Base-by-base conservation (phyloP, 2,888 invertebrate genomes). In the Mellilla xanthometata region DNA sequence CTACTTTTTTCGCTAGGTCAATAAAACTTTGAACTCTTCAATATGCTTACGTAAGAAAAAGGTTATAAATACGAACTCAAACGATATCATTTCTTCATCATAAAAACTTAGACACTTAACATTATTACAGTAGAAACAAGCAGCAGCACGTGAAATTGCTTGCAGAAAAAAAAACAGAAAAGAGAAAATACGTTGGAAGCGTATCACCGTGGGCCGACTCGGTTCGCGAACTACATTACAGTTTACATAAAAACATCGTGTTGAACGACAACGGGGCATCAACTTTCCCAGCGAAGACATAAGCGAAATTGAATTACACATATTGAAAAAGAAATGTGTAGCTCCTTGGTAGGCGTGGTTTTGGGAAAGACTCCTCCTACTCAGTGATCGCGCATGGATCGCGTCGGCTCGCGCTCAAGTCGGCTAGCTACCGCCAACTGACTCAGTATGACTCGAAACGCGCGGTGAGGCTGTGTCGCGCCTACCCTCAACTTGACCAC, bases 251-350 rank as follows among this genome's bases (percentile, higher is more conserved):
- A 88, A 89, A 89, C 88, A 88, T 86, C 87, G 84, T 83, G 87
- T 84, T 86, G 79, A 87, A 88, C 86, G 88, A 87, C 89, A 89
- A 86, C 87, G 82, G 83, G 81, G 85, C 87, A 87, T 88, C 88
- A 88, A 88, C 85, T 89, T 88, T 85, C 86, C 87, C 86, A 85
- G 88, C 88, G 85, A 89, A 89, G 89, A 88, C 89, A 88, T 88
- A 89, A 88, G 87, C 87, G 86, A 88, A 89, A 89, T 88, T 88
- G 89, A 89, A 89, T 88, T 88, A 89, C 89, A 89, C 87, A 87
- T 89, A 89, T 89, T 88, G 89, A 89, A 89, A 89, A 88, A 88
- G 88, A 88, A 89, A 88, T 87, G 88, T 89, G 88, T 81, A 87
- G 87, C 86, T 85, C 72, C 89, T 89, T 85, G 76, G 88, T 86